Evolutionary conservation across 2,888 invertebrate species (phyloP).

Genomic region (Chrysodeixis includens): DNA sequence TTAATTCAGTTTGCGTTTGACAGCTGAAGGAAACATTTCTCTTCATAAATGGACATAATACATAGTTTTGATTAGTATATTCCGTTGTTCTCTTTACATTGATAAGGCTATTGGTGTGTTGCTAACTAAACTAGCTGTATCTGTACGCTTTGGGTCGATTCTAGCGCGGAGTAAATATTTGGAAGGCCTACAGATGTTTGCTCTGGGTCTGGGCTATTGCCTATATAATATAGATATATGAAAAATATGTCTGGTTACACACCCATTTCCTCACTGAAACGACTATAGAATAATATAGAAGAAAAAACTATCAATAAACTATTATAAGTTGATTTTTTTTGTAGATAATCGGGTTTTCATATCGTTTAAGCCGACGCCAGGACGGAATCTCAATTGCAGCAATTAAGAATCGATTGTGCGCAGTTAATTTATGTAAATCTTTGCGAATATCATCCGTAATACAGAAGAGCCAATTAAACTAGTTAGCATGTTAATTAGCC

Average conservation of each 20-base stretch:
- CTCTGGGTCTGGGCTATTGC: background rate
- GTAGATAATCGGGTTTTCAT: background rate
- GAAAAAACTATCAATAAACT: no score
- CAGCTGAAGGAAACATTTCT: no score
- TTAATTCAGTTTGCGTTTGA: no score
- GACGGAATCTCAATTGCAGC: constrained; percentile 14
- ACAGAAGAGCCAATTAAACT: constrained; percentile 43
- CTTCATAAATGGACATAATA: no score
- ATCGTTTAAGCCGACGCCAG: constrained; percentile 10
- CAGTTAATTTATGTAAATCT: constrained; percentile 48
- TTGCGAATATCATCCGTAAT: constrained; percentile 36
- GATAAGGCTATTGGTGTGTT: background rate
- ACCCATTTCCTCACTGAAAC: background rate
- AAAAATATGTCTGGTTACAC: background rate
- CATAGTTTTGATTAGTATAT: background rate
- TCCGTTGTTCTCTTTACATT: background rate
- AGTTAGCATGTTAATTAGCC: constrained; percentile 43
- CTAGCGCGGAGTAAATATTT: background rate
- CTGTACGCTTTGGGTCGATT: background rate
- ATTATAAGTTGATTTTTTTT: background rate
- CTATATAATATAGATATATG: background rate
- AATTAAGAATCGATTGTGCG: constrained; percentile 42
- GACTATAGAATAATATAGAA: no score
- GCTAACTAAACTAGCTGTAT: background rate
- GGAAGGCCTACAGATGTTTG: background rate